Evolutionary conservation across 2,113 vertebrate genomes (phyloP), one percentile per base, ranked within the genome.

Genomic region (Aphyosemion australe): DNA sequence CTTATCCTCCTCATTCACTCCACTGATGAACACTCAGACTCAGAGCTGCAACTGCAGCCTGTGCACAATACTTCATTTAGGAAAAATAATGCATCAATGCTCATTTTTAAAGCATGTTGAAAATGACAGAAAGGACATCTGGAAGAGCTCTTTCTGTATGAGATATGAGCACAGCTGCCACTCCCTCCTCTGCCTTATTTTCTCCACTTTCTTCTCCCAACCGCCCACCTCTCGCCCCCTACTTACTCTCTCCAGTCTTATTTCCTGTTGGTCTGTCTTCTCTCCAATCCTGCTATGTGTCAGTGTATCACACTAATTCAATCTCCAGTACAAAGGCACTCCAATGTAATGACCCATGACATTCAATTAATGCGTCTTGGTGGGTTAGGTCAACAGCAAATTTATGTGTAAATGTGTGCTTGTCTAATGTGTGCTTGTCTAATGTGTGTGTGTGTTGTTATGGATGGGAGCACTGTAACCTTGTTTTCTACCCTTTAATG

Each of bases 301-400:
- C 83, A 81, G 59, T 64, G 64, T 79, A 78, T 73, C 57, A 59
- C 71, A 68, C 82, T 90, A 88, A 90, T 90, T 88, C 75, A 80
- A 90, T 89, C 78, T 84, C 73, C 69, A 41, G 64, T 68, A 76
- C 72, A 65, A 79, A 84, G 74, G 32, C 61, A 54, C 79, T 79
- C 66, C 67, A 52, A 69, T 69, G 74, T 88, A 88, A 83, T 79
- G 81, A 87, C 86, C 83, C 83, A 69, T 83, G 84, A 79, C 81
- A 87, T 88, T 86, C 83, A 87, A 88, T 86, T 86, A 89, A 86
- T 73, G 74, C 72, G 37, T 56, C 66, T 74, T 48, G 54, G 76
- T 74, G 68, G 55, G 64, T 73, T 74, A 65, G 74, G 57, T 84
- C 79, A 81, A 74, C 67, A 64, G 76, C 51, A 64, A 73, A 85